These are phyloP conservation scores for Mycalesis mineus DNA, from an alignment of 2,888 invertebrate genomes.

Conservation along the genomic window DNA sequence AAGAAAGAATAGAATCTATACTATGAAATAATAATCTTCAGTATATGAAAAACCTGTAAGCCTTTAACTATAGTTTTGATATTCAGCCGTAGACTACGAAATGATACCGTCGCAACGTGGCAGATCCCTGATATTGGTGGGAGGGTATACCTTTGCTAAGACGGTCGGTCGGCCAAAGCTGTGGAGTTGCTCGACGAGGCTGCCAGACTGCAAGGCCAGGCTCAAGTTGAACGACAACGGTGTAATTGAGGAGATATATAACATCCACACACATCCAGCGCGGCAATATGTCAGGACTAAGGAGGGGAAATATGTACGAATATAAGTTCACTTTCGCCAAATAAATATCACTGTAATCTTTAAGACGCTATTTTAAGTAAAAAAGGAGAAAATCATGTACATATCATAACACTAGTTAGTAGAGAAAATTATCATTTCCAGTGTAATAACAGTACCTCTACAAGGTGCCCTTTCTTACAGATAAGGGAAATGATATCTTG, in stretches of 20 bases:
- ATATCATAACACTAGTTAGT: too few relatives aligned
- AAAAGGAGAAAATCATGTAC: too few relatives aligned
- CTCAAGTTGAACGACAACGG: conserved; percentile 32
- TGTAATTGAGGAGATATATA: conserved; percentile 26
- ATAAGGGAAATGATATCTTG: too few relatives aligned
- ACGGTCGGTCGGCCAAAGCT: not conserved
- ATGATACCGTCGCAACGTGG: conserved; percentile 25
- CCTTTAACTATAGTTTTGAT: not conserved
- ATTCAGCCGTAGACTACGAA: conserved; percentile 20
- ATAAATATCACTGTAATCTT: not conserved
- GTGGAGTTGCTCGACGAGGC: conserved; percentile 36
- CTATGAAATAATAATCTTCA: too few relatives aligned
- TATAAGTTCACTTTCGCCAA: not conserved
- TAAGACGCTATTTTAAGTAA: not conserved
- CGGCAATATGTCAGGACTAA: conserved; percentile 18
- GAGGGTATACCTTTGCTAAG: conserved; percentile 23
- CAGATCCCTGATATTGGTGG: conserved; percentile 21
- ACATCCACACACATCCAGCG: conserved; percentile 27
- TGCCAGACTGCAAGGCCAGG: conserved; percentile 33
- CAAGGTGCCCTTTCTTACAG: too few relatives aligned
- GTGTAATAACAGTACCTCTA: too few relatives aligned
- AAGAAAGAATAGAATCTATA: too few relatives aligned
- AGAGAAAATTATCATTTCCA: too few relatives aligned
- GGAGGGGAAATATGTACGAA: conserved; percentile 13
- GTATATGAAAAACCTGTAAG: too few relatives aligned